Base-by-base conservation (phyloP, 2,888 invertebrate genomes). In the Napeogenes sylphis region DNA sequence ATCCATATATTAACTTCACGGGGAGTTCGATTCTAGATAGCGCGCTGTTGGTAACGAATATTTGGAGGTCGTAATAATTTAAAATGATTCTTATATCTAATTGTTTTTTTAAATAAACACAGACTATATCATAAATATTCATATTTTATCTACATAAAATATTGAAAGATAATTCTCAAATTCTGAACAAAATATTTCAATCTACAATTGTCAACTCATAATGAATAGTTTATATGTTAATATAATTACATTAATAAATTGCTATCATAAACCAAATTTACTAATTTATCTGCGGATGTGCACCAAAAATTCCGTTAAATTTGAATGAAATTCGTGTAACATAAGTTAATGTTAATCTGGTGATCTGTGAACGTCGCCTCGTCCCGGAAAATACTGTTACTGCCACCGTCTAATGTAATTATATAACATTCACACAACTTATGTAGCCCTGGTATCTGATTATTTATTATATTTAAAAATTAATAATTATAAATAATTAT, bases 391-490 rank as follows among this genome's bases (percentile, higher is more conserved):
- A 79, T 89, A 89, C 87, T 87, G 87, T 87, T 89, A 89, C 87
- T 84, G 87, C 87, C 82, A 79, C 81, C 82, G 84, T 88, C 82
- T 86, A 84, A 87, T 85, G 87, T 88, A 87, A 89, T 90, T 88
- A 89, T 89, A 85, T 87, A 83, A 84, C 79, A 73, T 72, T 68
- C 8, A 71, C 70, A 69, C 71, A 73, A 71, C 70, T 73, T 68
- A 62, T 68, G 66, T 55, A 13, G 57, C 47, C 56, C 66, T 69
- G 70, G 68, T 66, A 57, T 30, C 63, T 53, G 21, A 46, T 57
- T 38, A 42, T 53, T 46, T 51, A 58, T 47, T 58, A 45, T 61
- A 62, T 61, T 62, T 62, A 51, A 32, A 35, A 56, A 64, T 58
- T 61, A 33, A 32, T 4, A 56, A 35, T 35, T 5, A 6, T 6